Base-by-base conservation (phyloP, 2,888 invertebrate species). In the Sialis lutaria region DNA sequence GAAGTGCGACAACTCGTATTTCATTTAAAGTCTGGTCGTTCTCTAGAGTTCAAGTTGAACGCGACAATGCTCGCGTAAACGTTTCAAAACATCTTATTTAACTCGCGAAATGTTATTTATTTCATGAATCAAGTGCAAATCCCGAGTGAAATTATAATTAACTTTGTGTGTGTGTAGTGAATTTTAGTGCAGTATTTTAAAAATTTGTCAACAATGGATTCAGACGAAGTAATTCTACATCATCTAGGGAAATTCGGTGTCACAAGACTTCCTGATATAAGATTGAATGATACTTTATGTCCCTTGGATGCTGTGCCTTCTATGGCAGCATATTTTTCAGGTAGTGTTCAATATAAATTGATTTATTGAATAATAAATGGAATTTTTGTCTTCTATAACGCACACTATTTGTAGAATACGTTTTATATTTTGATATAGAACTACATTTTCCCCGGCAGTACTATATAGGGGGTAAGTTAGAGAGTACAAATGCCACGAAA, bases 261-360 rank as follows among this genome's bases (percentile, higher is more conserved):
- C 7, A 12, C 37, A 10, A 37, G 37, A 7, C n/a, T 37, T n/a
- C 37, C 37, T 6, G 12, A 5, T 37, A 12, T n/a, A 37, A n/a
- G 10, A 10, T 37, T 37, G n/a, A 37, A 37, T 37, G 37, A 37
- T 22, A 35, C 35, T 10, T 34, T 35, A 44, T 56, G 56, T 50
- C 48, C 50, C n/a, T 51, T 53, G 13, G 47, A 50, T 33, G 35
- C 42, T 42, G 48, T 49, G 30, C 50, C 50, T 10, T 49, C 49
- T 30, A 50, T 50, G 45, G 35, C 47, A 7, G 44, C 42, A 7
- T 50, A 50, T 40, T 46, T 50, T 44, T 49, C 50, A 43, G 50
- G 50, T 50, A 42, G 33, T 8, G 32, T 35, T 6, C 13, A n/a
- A 7, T 34, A 34, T 32, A 6, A 9, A 30, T 31, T 35, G 10